These are phyloP conservation scores for Leiothrix lutea DNA, from an alignment of 2,113 vertebrate genomes.

Conservation along the genomic window DNA sequence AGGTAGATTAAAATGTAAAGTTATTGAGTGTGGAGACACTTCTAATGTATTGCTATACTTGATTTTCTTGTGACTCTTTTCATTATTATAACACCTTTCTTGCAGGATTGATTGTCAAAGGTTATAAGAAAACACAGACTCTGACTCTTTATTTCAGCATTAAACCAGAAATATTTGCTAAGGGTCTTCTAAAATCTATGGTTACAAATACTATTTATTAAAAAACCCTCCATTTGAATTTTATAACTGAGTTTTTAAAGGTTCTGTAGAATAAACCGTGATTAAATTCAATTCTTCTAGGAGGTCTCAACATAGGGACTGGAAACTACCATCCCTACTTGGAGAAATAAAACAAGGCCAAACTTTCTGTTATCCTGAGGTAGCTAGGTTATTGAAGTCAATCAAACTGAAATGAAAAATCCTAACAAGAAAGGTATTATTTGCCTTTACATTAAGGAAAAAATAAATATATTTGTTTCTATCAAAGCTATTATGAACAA, in stretches of 20 bases:
- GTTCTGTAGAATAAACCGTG: not conserved
- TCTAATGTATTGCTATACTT: not conserved
- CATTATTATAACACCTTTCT: not conserved
- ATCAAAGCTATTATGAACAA: not conserved
- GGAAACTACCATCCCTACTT: not conserved
- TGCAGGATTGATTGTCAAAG: not conserved
- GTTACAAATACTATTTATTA: not conserved
- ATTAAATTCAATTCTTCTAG: not conserved
- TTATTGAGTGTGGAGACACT: not conserved
- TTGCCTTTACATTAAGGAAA: not conserved
- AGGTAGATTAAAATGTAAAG: not conserved
- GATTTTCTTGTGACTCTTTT: not conserved
- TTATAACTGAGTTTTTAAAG: not conserved
- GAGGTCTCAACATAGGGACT: not conserved
- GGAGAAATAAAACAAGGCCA: not conserved
- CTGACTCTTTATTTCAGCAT: not conserved
- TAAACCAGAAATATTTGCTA: not conserved
- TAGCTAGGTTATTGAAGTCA: not conserved
- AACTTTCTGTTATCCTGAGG: not conserved
- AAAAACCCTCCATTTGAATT: fast-evolving
- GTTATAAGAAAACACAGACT: not conserved
- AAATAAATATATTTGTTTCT: not conserved
- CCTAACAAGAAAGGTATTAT: not conserved
- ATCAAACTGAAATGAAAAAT: not conserved
- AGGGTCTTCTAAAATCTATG: not conserved